These are phyloP conservation scores for Delia radicum DNA, from an alignment of 1,140 invertebrate species.

Conservation along the genomic window DNA sequence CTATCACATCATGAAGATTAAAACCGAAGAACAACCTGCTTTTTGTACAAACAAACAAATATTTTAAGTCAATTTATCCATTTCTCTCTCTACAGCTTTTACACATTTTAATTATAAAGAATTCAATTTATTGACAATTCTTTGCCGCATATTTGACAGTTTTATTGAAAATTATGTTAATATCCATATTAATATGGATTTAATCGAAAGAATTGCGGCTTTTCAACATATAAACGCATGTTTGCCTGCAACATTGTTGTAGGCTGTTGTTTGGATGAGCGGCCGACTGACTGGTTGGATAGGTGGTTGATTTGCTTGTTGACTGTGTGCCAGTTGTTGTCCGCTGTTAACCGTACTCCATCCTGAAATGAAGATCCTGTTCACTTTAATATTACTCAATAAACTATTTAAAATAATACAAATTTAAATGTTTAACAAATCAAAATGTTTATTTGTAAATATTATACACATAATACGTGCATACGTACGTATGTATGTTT, in stretches of 20 bases:
- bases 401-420: constrained; percentile 24
- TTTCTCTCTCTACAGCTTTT: not conserved
- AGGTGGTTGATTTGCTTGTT: not conserved
- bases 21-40: too few relatives aligned
- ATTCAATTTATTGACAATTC: constrained; percentile 19
- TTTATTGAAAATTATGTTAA: constrained; percentile 23
- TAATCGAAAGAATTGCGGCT: constrained; percentile 20
- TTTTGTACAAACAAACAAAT: too few relatives aligned
- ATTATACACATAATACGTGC: not conserved
- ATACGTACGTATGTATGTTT: not conserved
- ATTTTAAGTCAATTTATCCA: too few relatives aligned
- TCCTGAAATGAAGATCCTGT: not conserved
- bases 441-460: constrained; percentile 14
- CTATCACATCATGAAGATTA: too few relatives aligned
- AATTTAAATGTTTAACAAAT: constrained; percentile 15
- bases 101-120: constrained; percentile 19
- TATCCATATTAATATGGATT: constrained; percentile 17
- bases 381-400: constrained; percentile 2
- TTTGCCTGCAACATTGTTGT: constrained; percentile 16
- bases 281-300: not conserved
- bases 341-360: not conserved
- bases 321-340: not conserved
- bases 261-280: not conserved
- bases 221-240: constrained; percentile 15
- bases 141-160: constrained; percentile 11